Conservation (phyloP, 2,888 invertebrate species). For the Scaptomyza parva region DNA sequence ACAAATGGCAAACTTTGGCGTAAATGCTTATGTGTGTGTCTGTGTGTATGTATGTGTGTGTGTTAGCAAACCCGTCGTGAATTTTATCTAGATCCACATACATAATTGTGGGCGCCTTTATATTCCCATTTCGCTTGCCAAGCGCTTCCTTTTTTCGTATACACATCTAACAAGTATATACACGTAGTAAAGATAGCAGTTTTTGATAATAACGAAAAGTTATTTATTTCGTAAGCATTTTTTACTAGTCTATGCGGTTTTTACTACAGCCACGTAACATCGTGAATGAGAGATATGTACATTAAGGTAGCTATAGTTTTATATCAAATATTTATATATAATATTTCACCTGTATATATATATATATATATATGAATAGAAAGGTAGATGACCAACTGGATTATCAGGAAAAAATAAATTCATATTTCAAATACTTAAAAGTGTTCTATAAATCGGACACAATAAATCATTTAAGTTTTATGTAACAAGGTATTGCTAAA, state of each 20-base stretch:
- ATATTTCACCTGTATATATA: not conserved
- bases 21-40: not conserved
- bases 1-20: constrained; percentile 29
- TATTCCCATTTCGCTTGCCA: constrained; percentile 55
- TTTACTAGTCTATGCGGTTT: not conserved
- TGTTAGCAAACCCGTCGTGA: constrained; percentile 10
- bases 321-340: not conserved
- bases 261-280: not conserved
- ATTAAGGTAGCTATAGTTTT: not conserved
- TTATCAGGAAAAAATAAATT: no score
- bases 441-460: no score
- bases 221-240: constrained; percentile 3
- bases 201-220: constrained; percentile 10
- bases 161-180: constrained; percentile 6
- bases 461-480: no score
- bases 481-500: no score
- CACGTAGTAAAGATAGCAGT: constrained; percentile 2
- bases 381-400: no score
- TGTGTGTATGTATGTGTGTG: constrained; percentile 1
- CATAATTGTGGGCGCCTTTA: constrained; percentile 56
- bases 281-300: not conserved
- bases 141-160: constrained; percentile 31
- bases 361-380: not conserved
- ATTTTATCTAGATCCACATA: constrained; percentile 14
- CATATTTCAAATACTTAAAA: no score